Percentiles rank a stretch among this genome's conserved stretches.
Evolutionary conservation across 23 tunicate species (phyloP).

Genomic region (Botrylloides violaceus): DNA sequence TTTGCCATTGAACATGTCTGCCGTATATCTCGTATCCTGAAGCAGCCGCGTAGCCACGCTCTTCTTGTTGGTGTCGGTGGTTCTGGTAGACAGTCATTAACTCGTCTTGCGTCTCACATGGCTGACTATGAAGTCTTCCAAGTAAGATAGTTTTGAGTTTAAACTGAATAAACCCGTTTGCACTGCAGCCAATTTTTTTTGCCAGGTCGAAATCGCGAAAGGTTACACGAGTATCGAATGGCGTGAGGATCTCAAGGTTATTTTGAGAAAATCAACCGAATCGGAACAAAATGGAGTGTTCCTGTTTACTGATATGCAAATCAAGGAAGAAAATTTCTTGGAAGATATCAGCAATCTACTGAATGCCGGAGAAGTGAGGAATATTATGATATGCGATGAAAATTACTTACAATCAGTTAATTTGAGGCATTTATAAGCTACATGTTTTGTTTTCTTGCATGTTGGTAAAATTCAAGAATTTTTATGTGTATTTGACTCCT

Average conservation of each 20-base stretch:
- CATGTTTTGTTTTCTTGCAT: too few species aligned
- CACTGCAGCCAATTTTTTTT: not conserved
- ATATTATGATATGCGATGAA: too few species aligned
- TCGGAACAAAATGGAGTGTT: slow-evolving; percentile 84
- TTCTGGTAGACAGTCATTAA: slow-evolving; percentile 82
- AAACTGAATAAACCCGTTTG: not conserved
- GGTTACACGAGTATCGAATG: slow-evolving; percentile 83
- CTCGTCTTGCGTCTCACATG: slow-evolving; percentile 94
- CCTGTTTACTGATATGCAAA: slow-evolving; percentile 94
- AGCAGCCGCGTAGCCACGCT: slow-evolving; percentile 93
- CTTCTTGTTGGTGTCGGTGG: slow-evolving; percentile 95
- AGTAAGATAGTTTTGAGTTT: not conserved
- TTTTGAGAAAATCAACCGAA: slow-evolving; percentile 80
- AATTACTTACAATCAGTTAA: too few species aligned
- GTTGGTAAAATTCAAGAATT: too few species aligned
- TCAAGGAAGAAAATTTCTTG: slow-evolving; percentile 92
- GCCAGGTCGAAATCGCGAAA: slow-evolving; percentile 88
- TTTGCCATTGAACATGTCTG: slow-evolving; percentile 97
- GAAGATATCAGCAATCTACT: slow-evolving; percentile 94
- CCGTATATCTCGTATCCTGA: slow-evolving; percentile 77
- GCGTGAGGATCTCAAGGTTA: slow-evolving; percentile 95
- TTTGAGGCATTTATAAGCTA: too few species aligned
- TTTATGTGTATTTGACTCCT: too few species aligned
- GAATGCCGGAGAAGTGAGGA: slow-evolving; percentile 93
- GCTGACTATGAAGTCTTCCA: slow-evolving; percentile 96